Evolutionary conservation across 2,797 vertebrate genomes (phyloP), one percentile per base, ranked within the genome.

Genomic region (Cuculus canorus): DNA sequence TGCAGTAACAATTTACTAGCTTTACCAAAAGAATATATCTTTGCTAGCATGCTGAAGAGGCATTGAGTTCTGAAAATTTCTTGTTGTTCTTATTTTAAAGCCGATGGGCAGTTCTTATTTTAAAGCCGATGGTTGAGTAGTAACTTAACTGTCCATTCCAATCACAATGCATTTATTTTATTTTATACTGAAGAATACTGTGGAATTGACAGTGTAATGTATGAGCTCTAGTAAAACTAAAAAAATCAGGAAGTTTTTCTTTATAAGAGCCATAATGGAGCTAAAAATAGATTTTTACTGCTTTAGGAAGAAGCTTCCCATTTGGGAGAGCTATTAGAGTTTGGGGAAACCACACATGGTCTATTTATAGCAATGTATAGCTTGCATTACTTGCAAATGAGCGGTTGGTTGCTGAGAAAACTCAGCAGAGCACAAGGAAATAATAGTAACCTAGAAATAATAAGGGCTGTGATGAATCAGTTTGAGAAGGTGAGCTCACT

Each of bases 391-490:
- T 76, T 91, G 37, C 61, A 90, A 93, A 87, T 56, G 70, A 53
- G 15, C 30, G 50, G 60, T 52, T 8, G 4, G 68, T 82, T 82
- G 47, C 72, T 84, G 66, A 57, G 35, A 28, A 39, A 82, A 28
- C 24, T 4, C 28, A 69, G 30, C 25, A 69, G 66, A 77, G 56
- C 76, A 48, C 27, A 32, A 43, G 59, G 57, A 71, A 83, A 65
- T 15, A 83, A 65, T 15, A 57, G 76, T 70, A 59, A 87, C 11
- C 56, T 85, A 82, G 82, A 71, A 83, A 61, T 92, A 95, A 93
- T 77, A 82, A 86, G 78, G 69, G 57, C 83, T 68, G 24, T 89
- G 86, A 95, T 85, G 79, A 93, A 94, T 81, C 76, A 33, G 37
- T 72, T 52, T 54, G 72, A 94, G 61, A 65, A 83, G 61, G 70